Base-by-base conservation (phyloP, 2,888 invertebrate species). In the Ennomos erosarius region DNA sequence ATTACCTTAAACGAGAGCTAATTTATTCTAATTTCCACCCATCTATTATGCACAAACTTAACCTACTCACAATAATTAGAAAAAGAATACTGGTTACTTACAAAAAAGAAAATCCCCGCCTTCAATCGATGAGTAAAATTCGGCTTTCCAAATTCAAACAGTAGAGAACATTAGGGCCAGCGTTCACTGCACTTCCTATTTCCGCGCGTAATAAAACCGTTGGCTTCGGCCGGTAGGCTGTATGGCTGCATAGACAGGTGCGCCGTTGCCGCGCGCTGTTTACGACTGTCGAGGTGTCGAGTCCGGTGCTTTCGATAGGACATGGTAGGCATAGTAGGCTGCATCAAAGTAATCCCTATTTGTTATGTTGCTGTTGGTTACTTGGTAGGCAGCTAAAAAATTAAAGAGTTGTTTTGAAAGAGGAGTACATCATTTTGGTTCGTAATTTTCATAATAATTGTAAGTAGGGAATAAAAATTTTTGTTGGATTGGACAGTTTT, bases 151-250 rank as follows among this genome's bases (percentile, higher is more conserved):
- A 80, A 75, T 77, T 79, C 64, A 66, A 78, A 75, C 67, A 69
- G 69, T 70, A 63, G 73, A 71, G 70, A 74, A 73, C 69, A 71
- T 78, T 71, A 70, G 69, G 75, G 69, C 73, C 73, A 69, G 79
- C 78, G 78, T 76, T 81, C 90, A 88, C 90, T 87, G 84, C 89
- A 89, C 89, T 89, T 87, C 86, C 86, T 81, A 73, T 72, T 70
- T 76, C 79, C 80, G 76, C 65, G 68, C 75, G 71, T 69, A 67
- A 67, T 49, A 50, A 38, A 34, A 16, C 52, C 42, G 11, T 13
- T n/a, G 26, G 26, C 26, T 6, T 26, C 8, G 45, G 10, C 16
- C 10, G 55, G 34, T 12, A 42, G 53, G 49, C 39, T 43, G 34
- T 46, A 56, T 57, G 61, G 50, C 16, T 16, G 16, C 26, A 26